phyloP scores from a whole-genome alignment of 2,888 invertebrate species.

The Prionchulus punctatus region DNA sequence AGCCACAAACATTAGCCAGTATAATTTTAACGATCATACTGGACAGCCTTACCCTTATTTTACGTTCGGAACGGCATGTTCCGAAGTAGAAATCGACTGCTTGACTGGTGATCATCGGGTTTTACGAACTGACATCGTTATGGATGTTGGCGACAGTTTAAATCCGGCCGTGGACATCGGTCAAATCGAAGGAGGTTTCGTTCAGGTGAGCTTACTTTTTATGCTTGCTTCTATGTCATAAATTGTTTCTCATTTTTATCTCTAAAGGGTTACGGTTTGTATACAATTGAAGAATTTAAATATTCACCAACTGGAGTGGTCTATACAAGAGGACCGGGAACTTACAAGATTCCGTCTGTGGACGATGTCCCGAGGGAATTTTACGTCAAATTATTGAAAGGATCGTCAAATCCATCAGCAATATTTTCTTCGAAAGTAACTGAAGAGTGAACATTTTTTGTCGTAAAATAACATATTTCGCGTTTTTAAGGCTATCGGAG shows the following conservation, averaged over 20 bases:
- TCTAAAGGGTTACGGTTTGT: slow-evolving; percentile 63
- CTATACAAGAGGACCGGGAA: slow-evolving; percentile 72
- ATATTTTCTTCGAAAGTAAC: slow-evolving; percentile 87
- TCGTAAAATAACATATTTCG: too few species aligned
- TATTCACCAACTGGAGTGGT: slow-evolving; percentile 66
- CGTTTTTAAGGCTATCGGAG: slow-evolving; percentile 65
- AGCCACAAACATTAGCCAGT: neutral
- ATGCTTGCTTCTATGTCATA: too few species aligned
- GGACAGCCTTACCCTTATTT: slow-evolving; percentile 65
- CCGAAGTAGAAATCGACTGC: slow-evolving; percentile 81
- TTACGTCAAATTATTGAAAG: slow-evolving; percentile 75
- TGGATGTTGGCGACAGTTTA: slow-evolving; percentile 85
- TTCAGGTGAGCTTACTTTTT: slow-evolving; percentile 44
- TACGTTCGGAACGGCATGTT: slow-evolving; percentile 66
- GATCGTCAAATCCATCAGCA: slow-evolving; percentile 71
- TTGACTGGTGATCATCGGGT: slow-evolving; percentile 78
- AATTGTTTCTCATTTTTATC: too few species aligned
- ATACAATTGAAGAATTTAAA: slow-evolving; percentile 71
- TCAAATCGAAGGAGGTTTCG: slow-evolving; percentile 83
- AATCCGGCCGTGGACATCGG: slow-evolving; percentile 94
- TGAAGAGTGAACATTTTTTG: slow-evolving; percentile 1
- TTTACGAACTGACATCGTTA: slow-evolving; percentile 73
- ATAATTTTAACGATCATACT: slow-evolving; percentile 36
- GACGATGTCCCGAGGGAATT: slow-evolving; percentile 77
- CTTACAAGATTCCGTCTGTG: slow-evolving; percentile 83